Evolutionary conservation across 2,888 invertebrate species (phyloP).

Genomic region (Hetaerina titia): DNA sequence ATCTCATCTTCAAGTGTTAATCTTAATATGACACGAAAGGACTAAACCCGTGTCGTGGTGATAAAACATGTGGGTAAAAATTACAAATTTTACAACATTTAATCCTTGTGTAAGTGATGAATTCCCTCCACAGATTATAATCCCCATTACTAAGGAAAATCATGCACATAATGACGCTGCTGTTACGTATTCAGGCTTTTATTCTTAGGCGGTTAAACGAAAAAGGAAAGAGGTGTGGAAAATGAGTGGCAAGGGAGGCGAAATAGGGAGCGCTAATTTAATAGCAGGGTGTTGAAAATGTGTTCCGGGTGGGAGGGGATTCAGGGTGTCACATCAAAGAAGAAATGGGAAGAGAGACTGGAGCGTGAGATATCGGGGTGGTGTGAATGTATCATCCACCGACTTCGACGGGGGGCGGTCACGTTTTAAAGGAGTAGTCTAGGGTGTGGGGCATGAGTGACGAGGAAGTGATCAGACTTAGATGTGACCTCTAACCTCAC

Average conservation of each 20-base stretch:
- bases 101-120: too few relatives aligned
- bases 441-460: not conserved
- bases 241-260: not conserved
- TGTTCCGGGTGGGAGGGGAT: not conserved
- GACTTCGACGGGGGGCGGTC: not conserved
- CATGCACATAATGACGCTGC: not conserved
- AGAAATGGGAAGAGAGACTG: not conserved
- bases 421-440: not conserved
- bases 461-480: not conserved
- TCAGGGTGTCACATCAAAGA: not conserved
- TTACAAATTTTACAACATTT: too few relatives aligned
- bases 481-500: not conserved
- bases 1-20: too few relatives aligned
- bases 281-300: not conserved
- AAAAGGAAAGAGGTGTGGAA: not conserved
- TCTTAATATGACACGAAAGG: too few relatives aligned
- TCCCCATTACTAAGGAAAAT: too few relatives aligned
- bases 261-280: not conserved
- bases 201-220: not conserved
- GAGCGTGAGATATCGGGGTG: not conserved
- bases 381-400: not conserved
- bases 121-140: too few relatives aligned
- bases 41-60: too few relatives aligned
- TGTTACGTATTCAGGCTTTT: not conserved
- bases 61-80: too few relatives aligned